These are phyloP conservation scores for Andrena haemorrhoa DNA, from an alignment of 2,888 invertebrate genomes.

Conservation along the genomic window DNA sequence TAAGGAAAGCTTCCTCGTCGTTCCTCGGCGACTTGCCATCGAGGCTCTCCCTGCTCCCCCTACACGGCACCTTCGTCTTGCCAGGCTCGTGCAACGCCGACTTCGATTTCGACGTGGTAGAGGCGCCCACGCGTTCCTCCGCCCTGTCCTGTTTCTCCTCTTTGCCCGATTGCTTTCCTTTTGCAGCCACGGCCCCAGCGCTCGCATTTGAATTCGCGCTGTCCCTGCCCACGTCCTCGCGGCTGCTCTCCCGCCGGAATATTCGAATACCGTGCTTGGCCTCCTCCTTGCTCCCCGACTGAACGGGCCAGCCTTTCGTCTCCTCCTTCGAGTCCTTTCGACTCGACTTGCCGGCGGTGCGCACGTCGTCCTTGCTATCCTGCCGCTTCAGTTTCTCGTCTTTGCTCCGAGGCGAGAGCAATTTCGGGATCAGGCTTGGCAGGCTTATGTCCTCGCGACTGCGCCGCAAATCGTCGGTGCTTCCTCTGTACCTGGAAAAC, in stretches of 20 bases:
- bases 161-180: slow-evolving; percentile 71
- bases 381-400: slow-evolving; percentile 81
- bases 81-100: slow-evolving; percentile 66
- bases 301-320: neutral
- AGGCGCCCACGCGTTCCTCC: slow-evolving; percentile 73
- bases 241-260: slow-evolving; percentile 75
- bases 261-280: slow-evolving; percentile 68
- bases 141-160: slow-evolving; percentile 70
- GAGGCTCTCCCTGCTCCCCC: slow-evolving; percentile 53
- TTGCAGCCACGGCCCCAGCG: slow-evolving; percentile 58
- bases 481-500: slow-evolving; percentile 79
- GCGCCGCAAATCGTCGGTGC: slow-evolving; percentile 82
- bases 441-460: slow-evolving; percentile 81
- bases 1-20: slow-evolving; percentile 26
- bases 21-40: slow-evolving; percentile 40
- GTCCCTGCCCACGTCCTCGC: slow-evolving; percentile 77
- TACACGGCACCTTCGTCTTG: slow-evolving; percentile 50
- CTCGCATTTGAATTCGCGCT: slow-evolving; percentile 67
- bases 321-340: slow-evolving; percentile 65
- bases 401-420: slow-evolving; percentile 78
- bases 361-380: slow-evolving; percentile 82
- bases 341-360: slow-evolving; percentile 43
- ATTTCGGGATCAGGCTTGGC: slow-evolving; percentile 83
- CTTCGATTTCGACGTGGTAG: slow-evolving; percentile 70
- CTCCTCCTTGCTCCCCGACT: slow-evolving; percentile 66